A percentile compares a stretch with the other conserved stretches of the same genome.
Evolutionary conservation across 2,113 vertebrate species (phyloP).

Genomic region (Odocoileus virginianus): DNA sequence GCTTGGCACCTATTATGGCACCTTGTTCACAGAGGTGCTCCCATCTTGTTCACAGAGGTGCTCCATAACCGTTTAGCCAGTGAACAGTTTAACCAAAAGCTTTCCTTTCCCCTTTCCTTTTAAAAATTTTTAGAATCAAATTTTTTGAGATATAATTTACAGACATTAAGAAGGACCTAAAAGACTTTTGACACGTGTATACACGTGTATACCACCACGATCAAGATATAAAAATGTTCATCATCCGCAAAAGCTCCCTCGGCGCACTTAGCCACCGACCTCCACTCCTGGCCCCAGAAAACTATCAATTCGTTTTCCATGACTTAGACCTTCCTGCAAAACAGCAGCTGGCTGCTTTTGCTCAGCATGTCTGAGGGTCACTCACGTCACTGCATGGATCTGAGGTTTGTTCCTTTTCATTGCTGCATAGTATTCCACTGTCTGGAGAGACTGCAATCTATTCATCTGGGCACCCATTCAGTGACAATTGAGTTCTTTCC

Average conservation of each 20-base stretch:
- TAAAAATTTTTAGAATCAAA: neutral
- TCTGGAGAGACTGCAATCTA: neutral
- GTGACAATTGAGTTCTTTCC: neutral
- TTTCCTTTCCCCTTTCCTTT: neutral
- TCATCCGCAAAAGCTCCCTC: neutral
- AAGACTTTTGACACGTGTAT: neutral
- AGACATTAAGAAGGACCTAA: neutral
- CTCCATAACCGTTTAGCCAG: fast-evolving
- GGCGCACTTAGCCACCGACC: neutral
- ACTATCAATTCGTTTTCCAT: neutral
- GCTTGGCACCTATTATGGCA: fast-evolving
- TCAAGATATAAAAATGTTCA: neutral
- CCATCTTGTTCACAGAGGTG: neutral
- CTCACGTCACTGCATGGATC: fast-evolving
- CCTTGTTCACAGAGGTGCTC: neutral
- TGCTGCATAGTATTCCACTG: neutral
- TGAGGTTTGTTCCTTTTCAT: neutral
- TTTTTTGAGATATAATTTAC: neutral
- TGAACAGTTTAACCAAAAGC: neutral
- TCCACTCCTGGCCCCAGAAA: neutral
- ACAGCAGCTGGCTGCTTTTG: neutral
- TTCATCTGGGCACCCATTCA: neutral
- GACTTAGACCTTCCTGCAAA: neutral
- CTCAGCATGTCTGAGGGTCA: neutral
- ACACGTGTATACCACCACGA: too few relatives aligned